Conservation (phyloP, 2,888 invertebrate genomes). For the Dicyrtomina minuta region DNA sequence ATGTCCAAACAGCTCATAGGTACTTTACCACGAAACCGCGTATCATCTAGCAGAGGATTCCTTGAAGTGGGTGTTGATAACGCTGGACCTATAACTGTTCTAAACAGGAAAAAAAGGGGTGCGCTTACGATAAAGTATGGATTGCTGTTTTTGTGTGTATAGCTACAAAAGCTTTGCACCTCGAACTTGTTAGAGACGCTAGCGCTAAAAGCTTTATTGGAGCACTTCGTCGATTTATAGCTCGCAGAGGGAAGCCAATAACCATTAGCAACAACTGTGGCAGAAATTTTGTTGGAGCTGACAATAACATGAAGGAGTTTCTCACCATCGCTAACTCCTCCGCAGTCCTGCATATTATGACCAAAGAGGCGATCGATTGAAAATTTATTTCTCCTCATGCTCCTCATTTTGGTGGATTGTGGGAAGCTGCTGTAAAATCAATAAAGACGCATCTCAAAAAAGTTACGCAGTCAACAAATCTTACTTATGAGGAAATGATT, state of each 20-base stretch:
- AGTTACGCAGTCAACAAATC: not conserved
- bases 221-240: conserved; percentile 35
- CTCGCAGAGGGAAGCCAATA: no score
- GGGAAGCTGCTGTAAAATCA: conserved; percentile 43
- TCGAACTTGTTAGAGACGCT: conserved; percentile 49
- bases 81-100: conserved; percentile 54
- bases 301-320: not conserved
- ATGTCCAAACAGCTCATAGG: conserved; percentile 54
- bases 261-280: no score
- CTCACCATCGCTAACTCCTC: no score
- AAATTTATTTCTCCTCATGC: conserved; percentile 15
- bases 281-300: conserved; percentile 39
- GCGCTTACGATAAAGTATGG: conserved; percentile 53
- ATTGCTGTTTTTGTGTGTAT: conserved; percentile 55
- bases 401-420: conserved; percentile 37
- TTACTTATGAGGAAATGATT: conserved; percentile 24
- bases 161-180: conserved; percentile 54
- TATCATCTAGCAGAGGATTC: no score
- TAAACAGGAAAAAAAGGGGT: conserved; percentile 47
- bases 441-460: conserved; percentile 40
- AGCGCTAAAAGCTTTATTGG: conserved; percentile 41
- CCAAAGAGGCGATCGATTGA: conserved; percentile 29
- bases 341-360: no score
- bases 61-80: conserved; percentile 55
- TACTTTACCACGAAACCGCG: conserved; percentile 55